Evolutionary conservation across 2,797 vertebrate species (phyloP).

Genomic region (Typhlichthys eigenmanni): DNA sequence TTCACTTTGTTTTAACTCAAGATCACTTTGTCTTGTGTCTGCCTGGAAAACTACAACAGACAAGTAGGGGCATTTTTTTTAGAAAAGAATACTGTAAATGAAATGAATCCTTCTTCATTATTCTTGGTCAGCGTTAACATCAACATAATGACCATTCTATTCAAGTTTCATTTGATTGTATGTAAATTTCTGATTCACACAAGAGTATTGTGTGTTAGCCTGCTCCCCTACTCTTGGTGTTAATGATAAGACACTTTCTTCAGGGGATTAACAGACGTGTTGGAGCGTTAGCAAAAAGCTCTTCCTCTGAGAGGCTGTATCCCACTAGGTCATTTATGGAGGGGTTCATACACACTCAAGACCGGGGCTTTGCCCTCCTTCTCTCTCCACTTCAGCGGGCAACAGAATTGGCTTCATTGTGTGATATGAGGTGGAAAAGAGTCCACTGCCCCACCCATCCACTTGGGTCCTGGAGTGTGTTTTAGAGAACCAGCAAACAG

Average conservation of each 20-base stretch:
- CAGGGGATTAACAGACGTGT: slow-evolving; percentile 73
- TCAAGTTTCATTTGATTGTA: slow-evolving; percentile 18
- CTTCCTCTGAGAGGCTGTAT: slow-evolving; percentile 62
- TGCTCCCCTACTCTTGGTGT: slow-evolving; percentile 53
- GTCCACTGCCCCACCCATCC: slow-evolving; percentile 76
- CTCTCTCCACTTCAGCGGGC: slow-evolving; percentile 72
- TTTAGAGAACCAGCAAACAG: slow-evolving; percentile 63
- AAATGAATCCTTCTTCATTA: too few relatives aligned
- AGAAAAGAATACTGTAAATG: too few relatives aligned
- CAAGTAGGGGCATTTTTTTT: too few relatives aligned
- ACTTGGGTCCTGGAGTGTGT: slow-evolving; percentile 73
- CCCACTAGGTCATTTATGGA: slow-evolving; percentile 66
- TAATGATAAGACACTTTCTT: slow-evolving; percentile 60
- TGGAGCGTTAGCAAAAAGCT: slow-evolving; percentile 66
- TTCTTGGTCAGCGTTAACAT: too few relatives aligned
- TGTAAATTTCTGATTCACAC: slow-evolving; percentile 49
- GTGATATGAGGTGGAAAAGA: slow-evolving; percentile 74
- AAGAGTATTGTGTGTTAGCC: not conserved
- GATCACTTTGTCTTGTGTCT: too few relatives aligned
- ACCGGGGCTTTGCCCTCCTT: slow-evolving; percentile 70
- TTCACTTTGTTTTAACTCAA: too few relatives aligned
- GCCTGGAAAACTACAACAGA: too few relatives aligned
- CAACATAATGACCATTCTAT: too few relatives aligned
- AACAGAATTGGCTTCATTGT: slow-evolving; percentile 76
- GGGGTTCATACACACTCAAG: slow-evolving; percentile 71